Percentiles rank a stretch among this genome's conserved stretches.
These are phyloP conservation scores for Onthophagus sagittarius DNA, from an alignment of 2,888 invertebrate genomes.

Conservation along the genomic window DNA sequence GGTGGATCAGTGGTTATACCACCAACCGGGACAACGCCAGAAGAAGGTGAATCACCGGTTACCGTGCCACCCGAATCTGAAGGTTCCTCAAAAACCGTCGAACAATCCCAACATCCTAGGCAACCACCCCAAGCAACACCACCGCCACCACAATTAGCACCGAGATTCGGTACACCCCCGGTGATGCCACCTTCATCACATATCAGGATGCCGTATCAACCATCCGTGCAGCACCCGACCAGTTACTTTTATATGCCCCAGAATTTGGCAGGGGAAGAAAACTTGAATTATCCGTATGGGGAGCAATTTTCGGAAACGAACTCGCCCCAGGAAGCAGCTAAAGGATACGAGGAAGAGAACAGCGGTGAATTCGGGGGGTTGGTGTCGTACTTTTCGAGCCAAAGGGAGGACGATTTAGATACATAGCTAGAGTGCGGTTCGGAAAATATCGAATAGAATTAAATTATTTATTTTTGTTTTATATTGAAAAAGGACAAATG, in stretches of 20 bases:
- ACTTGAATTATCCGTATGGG: constrained; percentile 44
- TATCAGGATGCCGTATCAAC: constrained; percentile 47
- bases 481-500: constrained; percentile 17
- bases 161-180: constrained; percentile 40
- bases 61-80: constrained; percentile 47
- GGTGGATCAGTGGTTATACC: constrained; percentile 52
- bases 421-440: constrained; percentile 52
- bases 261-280: constrained; percentile 42
- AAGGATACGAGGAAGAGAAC: constrained; percentile 46
- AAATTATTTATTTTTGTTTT: constrained; percentile 19
- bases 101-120: constrained; percentile 29
- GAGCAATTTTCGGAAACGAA: constrained; percentile 23
- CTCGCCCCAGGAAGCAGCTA: constrained; percentile 25
- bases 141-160: constrained; percentile 17
- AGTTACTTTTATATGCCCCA: constrained; percentile 50
- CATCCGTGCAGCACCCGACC: constrained; percentile 39
- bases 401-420: constrained; percentile 83
- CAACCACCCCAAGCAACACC: constrained; percentile 29
- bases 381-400: constrained; percentile 89
- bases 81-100: constrained; percentile 37
- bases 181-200: constrained; percentile 41
- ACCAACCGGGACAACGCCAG: constrained; percentile 26
- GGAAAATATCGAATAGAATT: neutral
- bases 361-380: constrained; percentile 82
- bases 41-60: constrained; percentile 35